Percentiles rank a stretch among this genome's conserved stretches.
phyloP scores from a whole-genome alignment of 2,113 vertebrate genomes.

The Rhinopomastus cyanomelas region DNA sequence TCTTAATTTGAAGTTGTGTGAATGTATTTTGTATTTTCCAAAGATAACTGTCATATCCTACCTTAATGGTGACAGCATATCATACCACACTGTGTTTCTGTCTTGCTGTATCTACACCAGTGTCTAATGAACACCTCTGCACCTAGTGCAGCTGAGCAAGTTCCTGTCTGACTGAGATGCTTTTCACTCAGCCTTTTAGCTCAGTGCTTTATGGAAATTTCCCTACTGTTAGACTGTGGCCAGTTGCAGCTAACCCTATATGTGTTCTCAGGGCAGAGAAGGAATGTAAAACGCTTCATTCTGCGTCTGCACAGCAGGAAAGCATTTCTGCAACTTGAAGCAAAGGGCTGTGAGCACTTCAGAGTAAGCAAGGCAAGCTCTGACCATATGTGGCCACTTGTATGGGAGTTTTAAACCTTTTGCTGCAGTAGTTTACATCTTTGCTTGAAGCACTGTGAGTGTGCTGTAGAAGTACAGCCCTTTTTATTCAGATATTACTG shows the following conservation, averaged over 20 bases:
- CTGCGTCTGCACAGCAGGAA: neutral
- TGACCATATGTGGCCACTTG: fast-evolving
- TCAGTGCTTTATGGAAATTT: conserved; percentile 10
- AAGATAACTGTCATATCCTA: conserved; percentile 30
- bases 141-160: neutral
- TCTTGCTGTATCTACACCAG: neutral
- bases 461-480: neutral
- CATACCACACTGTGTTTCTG: conserved; percentile 16
- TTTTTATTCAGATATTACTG: neutral
- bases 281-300: neutral
- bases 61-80: conserved; percentile 46
- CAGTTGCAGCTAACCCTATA: neutral
- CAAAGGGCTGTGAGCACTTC: neutral
- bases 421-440: neutral
- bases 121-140: conserved; percentile 47
- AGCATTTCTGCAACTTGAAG: neutral
- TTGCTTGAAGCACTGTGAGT: fast-evolving
- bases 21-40: conserved; percentile 16
- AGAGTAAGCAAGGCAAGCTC: neutral
- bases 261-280: neutral
- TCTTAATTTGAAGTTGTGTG: conserved; percentile 24
- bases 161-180: neutral
- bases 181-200: neutral
- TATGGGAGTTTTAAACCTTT: neutral
- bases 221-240: neutral